Evolutionary conservation across 2,797 vertebrate genomes (phyloP), one percentile per base, ranked within the genome.

Genomic region (Halcyon smyrnensis): DNA sequence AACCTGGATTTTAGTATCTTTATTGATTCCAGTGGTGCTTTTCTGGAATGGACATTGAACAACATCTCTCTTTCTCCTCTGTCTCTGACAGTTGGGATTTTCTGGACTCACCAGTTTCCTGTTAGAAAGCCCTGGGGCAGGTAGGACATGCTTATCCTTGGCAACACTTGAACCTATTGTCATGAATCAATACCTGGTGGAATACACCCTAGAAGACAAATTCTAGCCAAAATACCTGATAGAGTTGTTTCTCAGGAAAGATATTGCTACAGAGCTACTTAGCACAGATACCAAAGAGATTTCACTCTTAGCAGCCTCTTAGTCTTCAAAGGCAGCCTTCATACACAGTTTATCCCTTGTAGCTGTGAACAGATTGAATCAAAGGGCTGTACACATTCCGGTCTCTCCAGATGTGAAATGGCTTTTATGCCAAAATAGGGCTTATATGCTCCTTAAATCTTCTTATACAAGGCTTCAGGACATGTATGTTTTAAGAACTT

Each of bases 281-380:
- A 78, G 24, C 54, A 63, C 4, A 84, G 75, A 48, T 82, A 88
- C 34, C 2, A 1, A 70, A 43, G 68, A 76, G 64, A 77, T 50
- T 41, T 85, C n/a, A 36, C 9, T 54, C 51, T 82, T 74, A 83
- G 39, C 84, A 93, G 56, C 43, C 48, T 79, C 86, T 86, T 63
- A 62, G 0, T 91, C 80, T 94, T 88, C 90, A 93, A 77, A 85
- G 64, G 25, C 54, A 87, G 19, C 34, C 16, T 77, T 60, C 32
- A 20, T 59, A 89, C 10, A 90, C 70, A 79, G 56, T 90, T 87
- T 94, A 84, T 87, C 36, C 21, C 20, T 84, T 57, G 51, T 90
- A 89, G 87, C 87, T 95, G 68, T 94, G 80, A 84, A 87, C 43
- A 82, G 69, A 86, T 79, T 76, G 84, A 91, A 76, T 86, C 65